A percentile compares a stretch with the other conserved stretches of the same genome.
These are phyloP conservation scores for Nesogale talazaci DNA, from an alignment of 2,113 vertebrate species.

Conservation along the genomic window DNA sequence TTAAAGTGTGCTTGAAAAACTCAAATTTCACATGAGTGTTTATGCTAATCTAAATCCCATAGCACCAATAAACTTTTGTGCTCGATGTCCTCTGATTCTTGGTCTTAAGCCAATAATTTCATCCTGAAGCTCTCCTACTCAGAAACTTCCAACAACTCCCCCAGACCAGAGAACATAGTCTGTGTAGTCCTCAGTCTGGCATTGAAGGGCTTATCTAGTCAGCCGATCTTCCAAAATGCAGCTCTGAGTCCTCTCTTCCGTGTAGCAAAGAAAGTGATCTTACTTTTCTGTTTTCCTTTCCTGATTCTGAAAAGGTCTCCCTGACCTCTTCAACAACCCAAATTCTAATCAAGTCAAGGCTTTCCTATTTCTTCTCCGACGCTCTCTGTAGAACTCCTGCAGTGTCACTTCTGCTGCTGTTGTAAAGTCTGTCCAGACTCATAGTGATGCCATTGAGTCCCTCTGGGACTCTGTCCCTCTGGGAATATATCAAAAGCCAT, in stretches of 20 bases:
- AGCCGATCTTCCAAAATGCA: neutral
- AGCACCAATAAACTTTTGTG: neutral
- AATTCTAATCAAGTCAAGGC: neutral
- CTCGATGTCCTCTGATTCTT: neutral
- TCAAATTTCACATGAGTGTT: too few species aligned
- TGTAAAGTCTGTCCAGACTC: neutral
- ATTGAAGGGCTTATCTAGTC: neutral
- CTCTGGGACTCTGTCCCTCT: too few species aligned
- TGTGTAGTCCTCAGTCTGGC: neutral
- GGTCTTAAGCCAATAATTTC: slow-evolving; percentile 15
- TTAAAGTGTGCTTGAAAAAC: neutral
- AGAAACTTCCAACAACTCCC: neutral
- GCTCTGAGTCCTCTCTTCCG: neutral
- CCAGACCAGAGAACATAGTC: neutral
- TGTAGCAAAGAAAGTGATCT: neutral
- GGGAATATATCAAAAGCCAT: too few species aligned
- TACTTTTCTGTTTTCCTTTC: neutral
- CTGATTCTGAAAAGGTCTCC: neutral
- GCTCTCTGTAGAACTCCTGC: neutral
- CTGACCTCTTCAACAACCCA: neutral
- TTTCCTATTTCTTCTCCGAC: too few species aligned
- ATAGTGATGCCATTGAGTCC: neutral
- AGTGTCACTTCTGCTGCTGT: neutral
- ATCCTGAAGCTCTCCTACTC: neutral
- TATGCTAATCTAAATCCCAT: neutral